A percentile compares a stretch with the other conserved stretches of the same genome.
Conservation (phyloP, 2,113 vertebrate genomes). For the Sorex fumeus region DNA sequence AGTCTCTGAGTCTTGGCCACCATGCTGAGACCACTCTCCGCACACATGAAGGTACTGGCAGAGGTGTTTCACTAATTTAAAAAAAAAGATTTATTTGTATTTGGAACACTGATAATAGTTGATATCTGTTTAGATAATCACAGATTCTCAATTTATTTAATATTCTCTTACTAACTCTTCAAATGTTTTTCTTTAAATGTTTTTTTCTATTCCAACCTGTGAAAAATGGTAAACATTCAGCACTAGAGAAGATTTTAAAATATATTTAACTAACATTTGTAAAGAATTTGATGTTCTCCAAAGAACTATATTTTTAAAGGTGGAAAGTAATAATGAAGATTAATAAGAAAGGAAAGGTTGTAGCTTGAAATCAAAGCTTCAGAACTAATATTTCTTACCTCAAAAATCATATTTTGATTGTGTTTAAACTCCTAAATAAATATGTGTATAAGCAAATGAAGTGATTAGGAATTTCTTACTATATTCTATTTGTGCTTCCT, state of each 20-base stretch:
- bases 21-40: no score
- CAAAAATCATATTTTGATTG: not conserved
- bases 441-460: not conserved
- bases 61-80: no score
- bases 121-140: not conserved
- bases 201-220: not conserved
- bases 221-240: not conserved
- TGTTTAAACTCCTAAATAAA: not conserved
- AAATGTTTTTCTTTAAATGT: not conserved
- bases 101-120: not conserved
- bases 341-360: not conserved
- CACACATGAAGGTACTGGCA: no score
- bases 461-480: no score
- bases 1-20: no score
- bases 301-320: not conserved
- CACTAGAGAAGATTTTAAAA: not conserved
- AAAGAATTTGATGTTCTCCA: not conserved
- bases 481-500: not conserved
- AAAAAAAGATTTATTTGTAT: not conserved
- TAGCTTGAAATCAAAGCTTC: not conserved
- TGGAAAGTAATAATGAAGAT: not conserved
- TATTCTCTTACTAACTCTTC: not conserved
- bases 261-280: not conserved
- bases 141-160: not conserved
- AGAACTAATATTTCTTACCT: not conserved